A percentile compares a stretch with the other conserved stretches of the same genome.
Conservation (phyloP, 2,888 invertebrate genomes). For the Dastarcus helophoroides region DNA sequence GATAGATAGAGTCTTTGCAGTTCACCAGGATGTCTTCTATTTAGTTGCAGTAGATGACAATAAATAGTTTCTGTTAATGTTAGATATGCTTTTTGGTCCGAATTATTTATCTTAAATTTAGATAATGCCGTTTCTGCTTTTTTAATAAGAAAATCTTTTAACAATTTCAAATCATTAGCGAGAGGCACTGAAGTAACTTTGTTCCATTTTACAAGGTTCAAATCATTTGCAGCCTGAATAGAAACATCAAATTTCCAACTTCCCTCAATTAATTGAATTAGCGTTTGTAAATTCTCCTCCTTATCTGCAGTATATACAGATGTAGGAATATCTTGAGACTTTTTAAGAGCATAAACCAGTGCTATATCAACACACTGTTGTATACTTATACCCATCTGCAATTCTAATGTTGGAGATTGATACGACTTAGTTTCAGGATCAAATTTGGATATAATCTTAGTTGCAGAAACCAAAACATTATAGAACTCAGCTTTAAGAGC, state of each 20-base stretch:
- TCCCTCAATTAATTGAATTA: slow-evolving; percentile 4
- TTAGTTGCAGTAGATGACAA: slow-evolving; percentile 18
- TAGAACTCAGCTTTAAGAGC: slow-evolving; percentile 13
- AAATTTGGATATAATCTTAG: slow-evolving; percentile 10
- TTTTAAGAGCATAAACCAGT: slow-evolving; percentile 3
- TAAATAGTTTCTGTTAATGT: slow-evolving; percentile 13
- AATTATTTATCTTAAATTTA: slow-evolving; percentile 8
- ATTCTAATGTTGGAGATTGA: slow-evolving; percentile 6
- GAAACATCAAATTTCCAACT: slow-evolving; percentile 9
- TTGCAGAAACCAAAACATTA: slow-evolving; percentile 13
- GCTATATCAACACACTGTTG: slow-evolving; percentile 11
- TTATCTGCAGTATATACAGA: background rate
- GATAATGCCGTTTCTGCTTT: slow-evolving; percentile 5
- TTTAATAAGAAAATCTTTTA: slow-evolving; percentile 12
- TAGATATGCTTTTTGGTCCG: slow-evolving; percentile 9
- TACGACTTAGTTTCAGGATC: slow-evolving; percentile 8
- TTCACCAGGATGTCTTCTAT: slow-evolving; percentile 16
- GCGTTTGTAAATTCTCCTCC: slow-evolving; percentile 5
- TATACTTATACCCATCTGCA: slow-evolving; percentile 9
- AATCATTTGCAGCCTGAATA: slow-evolving; percentile 6
- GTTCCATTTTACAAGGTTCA: slow-evolving; percentile 14
- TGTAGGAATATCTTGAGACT: background rate
- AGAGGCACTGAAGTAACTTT: slow-evolving; percentile 16
- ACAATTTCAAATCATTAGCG: slow-evolving; percentile 16
- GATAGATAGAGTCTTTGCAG: slow-evolving; percentile 8